phyloP scores from a whole-genome alignment of 1,140 invertebrate species.

The Drosophila virilis region DNA sequence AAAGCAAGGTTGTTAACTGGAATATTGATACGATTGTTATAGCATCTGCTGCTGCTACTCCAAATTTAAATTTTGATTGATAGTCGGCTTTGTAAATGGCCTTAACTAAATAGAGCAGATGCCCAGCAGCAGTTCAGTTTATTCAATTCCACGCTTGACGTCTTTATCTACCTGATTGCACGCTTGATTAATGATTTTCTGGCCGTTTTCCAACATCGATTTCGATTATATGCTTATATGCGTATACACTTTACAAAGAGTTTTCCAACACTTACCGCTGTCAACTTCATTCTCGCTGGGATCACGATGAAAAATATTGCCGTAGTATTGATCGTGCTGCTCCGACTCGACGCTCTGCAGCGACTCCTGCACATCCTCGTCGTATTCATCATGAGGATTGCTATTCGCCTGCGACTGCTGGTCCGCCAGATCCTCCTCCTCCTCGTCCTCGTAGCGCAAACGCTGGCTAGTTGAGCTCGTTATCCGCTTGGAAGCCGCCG shows the following conservation, averaged over 20 bases:
- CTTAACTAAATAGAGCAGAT: slow-evolving; percentile 18
- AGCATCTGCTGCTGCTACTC: background rate
- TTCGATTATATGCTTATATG: slow-evolving; percentile 44
- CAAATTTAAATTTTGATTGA: slow-evolving; percentile 34
- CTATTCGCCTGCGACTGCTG: slow-evolving; percentile 46
- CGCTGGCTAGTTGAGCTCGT: slow-evolving; percentile 13
- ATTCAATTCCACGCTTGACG: slow-evolving; percentile 25
- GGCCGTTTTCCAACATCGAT: slow-evolving; percentile 46
- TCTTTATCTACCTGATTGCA: slow-evolving; percentile 15
- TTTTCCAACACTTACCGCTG: slow-evolving; percentile 61
- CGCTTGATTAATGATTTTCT: slow-evolving; percentile 6
- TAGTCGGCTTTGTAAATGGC: slow-evolving; percentile 5
- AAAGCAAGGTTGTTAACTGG: slow-evolving; percentile 33
- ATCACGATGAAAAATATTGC: slow-evolving; percentile 80
- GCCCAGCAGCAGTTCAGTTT: background rate
- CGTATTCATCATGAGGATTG: slow-evolving; percentile 68
- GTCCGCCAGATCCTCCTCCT: slow-evolving; percentile 31
- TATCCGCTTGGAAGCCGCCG: slow-evolving; percentile 46
- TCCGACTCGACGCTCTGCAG: slow-evolving; percentile 88
- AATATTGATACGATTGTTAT: slow-evolving; percentile 12
- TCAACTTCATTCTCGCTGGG: slow-evolving; percentile 82
- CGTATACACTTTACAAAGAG: background rate
- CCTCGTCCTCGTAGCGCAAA: slow-evolving; percentile 36
- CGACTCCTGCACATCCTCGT: slow-evolving; percentile 81
- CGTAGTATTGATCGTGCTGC: slow-evolving; percentile 85